phyloP scores from a whole-genome alignment of 2,888 invertebrate genomes.

The Automeris io region DNA sequence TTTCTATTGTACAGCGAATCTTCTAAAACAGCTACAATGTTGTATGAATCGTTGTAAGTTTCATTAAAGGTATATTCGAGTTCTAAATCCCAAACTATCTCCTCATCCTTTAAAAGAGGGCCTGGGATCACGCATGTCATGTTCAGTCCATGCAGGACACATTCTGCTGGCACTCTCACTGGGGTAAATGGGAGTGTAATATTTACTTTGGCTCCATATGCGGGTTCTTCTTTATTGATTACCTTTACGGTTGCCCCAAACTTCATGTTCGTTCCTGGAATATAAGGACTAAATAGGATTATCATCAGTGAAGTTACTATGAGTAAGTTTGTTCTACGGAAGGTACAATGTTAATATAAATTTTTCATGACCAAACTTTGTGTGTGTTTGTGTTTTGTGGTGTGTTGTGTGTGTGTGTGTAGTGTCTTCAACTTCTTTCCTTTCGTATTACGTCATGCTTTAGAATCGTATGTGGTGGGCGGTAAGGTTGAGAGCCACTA shows the following conservation, averaged over 20 bases:
- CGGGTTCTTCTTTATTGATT: slow-evolving; percentile 55
- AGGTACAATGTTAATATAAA: slow-evolving; percentile 13
- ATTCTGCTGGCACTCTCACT: slow-evolving; percentile 48
- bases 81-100: slow-evolving; percentile 48
- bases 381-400: too few relatives aligned
- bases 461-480: too few relatives aligned
- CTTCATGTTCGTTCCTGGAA: slow-evolving; percentile 47
- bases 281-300: slow-evolving; percentile 34
- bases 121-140: slow-evolving; percentile 51
- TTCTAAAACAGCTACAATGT: slow-evolving; percentile 33
- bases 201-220: slow-evolving; percentile 49
- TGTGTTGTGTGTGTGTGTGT: too few relatives aligned
- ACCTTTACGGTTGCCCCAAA: slow-evolving; percentile 48
- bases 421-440: too few relatives aligned
- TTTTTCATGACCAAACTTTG: too few relatives aligned
- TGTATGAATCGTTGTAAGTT: slow-evolving; percentile 27
- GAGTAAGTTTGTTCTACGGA: too few relatives aligned
- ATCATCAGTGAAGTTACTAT: not conserved
- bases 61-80: slow-evolving; percentile 44
- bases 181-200: slow-evolving; percentile 45
- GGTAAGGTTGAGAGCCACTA: too few relatives aligned
- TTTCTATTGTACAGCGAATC: slow-evolving; percentile 42
- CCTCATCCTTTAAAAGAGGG: slow-evolving; percentile 41
- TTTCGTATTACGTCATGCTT: too few relatives aligned
- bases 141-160: slow-evolving; percentile 37